phyloP scores from a whole-genome alignment of 2,888 invertebrate species.

The Eulithis testata region DNA sequence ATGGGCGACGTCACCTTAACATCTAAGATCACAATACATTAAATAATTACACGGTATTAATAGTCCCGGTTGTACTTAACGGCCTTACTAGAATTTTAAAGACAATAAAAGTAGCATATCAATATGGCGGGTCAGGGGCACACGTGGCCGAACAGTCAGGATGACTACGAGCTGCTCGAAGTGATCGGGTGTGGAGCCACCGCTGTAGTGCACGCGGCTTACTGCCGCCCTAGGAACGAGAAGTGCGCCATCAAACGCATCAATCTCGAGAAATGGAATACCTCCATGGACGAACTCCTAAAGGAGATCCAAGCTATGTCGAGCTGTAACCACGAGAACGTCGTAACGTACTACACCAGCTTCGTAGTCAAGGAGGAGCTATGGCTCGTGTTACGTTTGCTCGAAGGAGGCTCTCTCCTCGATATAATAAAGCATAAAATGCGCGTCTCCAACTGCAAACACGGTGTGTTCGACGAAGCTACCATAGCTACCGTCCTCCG shows the following conservation, averaged over 20 bases:
- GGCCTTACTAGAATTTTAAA: constrained; percentile 63
- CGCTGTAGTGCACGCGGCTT: constrained; percentile 98
- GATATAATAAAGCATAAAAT: constrained; percentile 98
- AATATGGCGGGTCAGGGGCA: constrained; percentile 71
- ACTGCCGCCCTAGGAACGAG: constrained; percentile 96
- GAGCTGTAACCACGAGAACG: constrained; percentile 99
- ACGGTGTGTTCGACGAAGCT: constrained; percentile 99
- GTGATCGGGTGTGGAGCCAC: constrained; percentile 99
- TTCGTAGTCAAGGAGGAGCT: constrained; percentile 99
- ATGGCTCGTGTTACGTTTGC: constrained; percentile 98
- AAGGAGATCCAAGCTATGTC: constrained; percentile 99
- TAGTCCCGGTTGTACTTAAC: constrained; percentile 59
- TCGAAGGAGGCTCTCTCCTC: constrained; percentile 96
- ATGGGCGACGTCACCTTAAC: constrained; percentile 65
- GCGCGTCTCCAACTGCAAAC: constrained; percentile 95
- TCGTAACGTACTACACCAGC: constrained; percentile 99
- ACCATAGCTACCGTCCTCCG: constrained; percentile 99
- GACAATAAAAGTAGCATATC: constrained; percentile 37
- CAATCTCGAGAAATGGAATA: constrained; percentile 99
- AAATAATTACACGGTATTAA: constrained; percentile 41
- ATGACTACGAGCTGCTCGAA: constrained; percentile 97
- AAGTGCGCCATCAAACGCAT: constrained; percentile 99
- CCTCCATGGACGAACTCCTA: constrained; percentile 99
- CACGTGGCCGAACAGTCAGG: constrained; percentile 96
- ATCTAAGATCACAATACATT: constrained; percentile 44